Evolutionary conservation across 2,797 vertebrate genomes (phyloP), one percentile per base, ranked within the genome.

Genomic region (Clarias pachynema): DNA sequence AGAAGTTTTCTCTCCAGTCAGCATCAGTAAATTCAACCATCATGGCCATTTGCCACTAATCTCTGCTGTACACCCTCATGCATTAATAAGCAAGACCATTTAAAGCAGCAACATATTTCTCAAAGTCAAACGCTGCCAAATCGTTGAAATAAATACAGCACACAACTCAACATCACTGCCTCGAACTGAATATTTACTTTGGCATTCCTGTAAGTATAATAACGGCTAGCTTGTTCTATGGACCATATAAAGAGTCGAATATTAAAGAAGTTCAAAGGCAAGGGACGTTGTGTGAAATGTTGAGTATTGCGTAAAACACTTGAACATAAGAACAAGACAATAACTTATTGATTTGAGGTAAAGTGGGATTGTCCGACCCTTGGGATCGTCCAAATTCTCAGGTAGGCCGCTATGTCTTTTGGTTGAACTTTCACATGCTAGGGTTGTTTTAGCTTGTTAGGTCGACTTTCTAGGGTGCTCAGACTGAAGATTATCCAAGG

Each of bases 11-110:
- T 68, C 62, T 86, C 15, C 66, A 70, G 53, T 86, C 74, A 83
- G 74, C 81, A 62, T 77, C n/a, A 49, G 49, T 73, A 73, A 53
- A 79, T 57, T 65, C 44, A 15, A 66, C 70, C 49, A 85, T 31
- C 49, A 22, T 80, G 60, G 49, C 24, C 79, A 75, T 86, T 74
- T 81, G 70, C 60, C 79, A 75, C 84, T 75, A 75, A 86, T 86
- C 70, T 75, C 10, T 9, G 49, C 62, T 68, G 9, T 66, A 63
- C n/a, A 68, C n/a, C 59, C 84, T 81, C 79, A 75, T 75, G 79
- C 82, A 81, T 85, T 75, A 74, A 81, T 74, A 81, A 81, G 22
- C n/a, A 66, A 37, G 68, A 56, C 60, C 44, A 53, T 85, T 53
- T 74, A 37, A 85, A 73, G 59, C 69, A 80, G 60, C 29, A 81